Conservation (phyloP, 2,888 invertebrate species). For the Digitonthophagus gazella region DNA sequence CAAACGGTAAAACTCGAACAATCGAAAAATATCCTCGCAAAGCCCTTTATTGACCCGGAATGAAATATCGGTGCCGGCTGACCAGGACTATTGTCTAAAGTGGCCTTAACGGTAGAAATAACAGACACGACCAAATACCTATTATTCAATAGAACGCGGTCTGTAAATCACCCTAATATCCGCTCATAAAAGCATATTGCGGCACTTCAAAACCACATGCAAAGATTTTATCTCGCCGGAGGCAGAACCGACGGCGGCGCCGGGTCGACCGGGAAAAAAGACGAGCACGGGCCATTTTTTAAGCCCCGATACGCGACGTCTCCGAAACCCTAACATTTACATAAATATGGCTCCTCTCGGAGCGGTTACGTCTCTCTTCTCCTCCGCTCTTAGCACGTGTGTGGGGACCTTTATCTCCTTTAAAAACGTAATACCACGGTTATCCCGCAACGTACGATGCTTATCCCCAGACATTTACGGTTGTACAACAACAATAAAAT, state of each 20-base stretch:
- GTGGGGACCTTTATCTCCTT: neutral
- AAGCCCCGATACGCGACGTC: conserved; percentile 10
- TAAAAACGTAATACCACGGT: neutral
- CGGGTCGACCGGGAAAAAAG: conserved; percentile 28
- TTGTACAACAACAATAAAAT: neutral
- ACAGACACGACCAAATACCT: conserved; percentile 37
- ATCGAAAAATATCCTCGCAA: neutral
- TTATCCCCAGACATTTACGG: neutral
- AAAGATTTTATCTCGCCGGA: conserved; percentile 39
- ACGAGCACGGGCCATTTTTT: conserved; percentile 30
- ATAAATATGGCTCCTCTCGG: conserved; percentile 7
- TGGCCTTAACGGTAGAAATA: conserved; percentile 34
- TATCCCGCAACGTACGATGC: neutral
- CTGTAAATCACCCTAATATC: conserved; percentile 43
- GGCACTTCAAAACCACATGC: conserved; percentile 42
- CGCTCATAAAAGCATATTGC: conserved; percentile 42
- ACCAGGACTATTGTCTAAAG: conserved; percentile 36
- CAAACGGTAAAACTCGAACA: neutral
- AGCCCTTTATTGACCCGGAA: neutral
- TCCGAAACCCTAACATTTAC: conserved; percentile 12
- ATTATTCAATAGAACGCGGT: conserved; percentile 43
- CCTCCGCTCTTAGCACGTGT: neutral
- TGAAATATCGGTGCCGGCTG: conserved; percentile 3
- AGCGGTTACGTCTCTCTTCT: neutral
- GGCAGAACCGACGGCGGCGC: conserved; percentile 6